These are phyloP conservation scores for Turnix velox DNA, from an alignment of 2,113 vertebrate species.

Conservation along the genomic window DNA sequence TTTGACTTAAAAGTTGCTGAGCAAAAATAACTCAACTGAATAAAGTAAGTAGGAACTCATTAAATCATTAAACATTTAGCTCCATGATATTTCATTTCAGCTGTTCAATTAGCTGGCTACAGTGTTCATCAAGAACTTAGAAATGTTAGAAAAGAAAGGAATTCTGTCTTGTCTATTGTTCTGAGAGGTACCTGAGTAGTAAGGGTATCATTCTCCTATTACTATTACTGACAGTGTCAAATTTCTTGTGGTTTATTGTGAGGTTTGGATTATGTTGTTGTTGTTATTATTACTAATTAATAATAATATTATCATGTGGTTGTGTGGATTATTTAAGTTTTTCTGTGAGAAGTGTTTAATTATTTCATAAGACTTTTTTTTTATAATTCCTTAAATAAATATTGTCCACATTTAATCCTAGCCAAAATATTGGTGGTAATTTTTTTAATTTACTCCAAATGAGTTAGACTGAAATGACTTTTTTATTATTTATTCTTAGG, in stretches of 20 bases:
- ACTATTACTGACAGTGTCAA: neutral
- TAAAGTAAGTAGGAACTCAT: neutral
- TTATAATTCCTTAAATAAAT: neutral
- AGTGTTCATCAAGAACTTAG: neutral
- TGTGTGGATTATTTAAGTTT: neutral
- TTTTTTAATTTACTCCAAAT: neutral
- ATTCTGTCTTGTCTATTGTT: neutral
- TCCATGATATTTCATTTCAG: neutral
- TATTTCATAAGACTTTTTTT: neutral
- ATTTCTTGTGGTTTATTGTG: too few relatives aligned
- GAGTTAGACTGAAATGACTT: neutral
- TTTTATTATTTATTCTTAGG: neutral
- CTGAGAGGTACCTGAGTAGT: neutral
- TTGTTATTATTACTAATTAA: too few relatives aligned
- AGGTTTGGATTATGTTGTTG: too few relatives aligned
- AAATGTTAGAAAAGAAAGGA: neutral
- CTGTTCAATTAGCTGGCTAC: neutral
- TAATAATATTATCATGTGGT: too few relatives aligned
- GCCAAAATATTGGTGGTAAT: neutral
- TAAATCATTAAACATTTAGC: neutral
- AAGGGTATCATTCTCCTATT: neutral
- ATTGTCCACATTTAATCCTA: neutral
- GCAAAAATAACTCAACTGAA: neutral
- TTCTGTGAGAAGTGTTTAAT: neutral
- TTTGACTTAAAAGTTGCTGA: neutral